A percentile compares a stretch with the other conserved stretches of the same genome.
Conservation (phyloP, 1,140 invertebrate genomes). For the Akabosia matsudoensis region DNA sequence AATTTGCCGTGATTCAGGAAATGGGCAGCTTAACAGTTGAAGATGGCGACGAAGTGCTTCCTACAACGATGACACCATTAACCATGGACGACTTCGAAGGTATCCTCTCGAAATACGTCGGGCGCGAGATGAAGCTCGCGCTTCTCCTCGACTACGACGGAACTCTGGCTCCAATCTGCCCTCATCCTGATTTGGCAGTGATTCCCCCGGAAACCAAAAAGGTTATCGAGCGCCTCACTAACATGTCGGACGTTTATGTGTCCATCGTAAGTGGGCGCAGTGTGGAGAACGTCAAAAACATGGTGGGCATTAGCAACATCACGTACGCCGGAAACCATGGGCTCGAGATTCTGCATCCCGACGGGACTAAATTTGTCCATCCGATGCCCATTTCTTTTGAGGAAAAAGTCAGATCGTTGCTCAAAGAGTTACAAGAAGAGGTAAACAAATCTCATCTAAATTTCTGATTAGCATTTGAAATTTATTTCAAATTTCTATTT, state of each 20-base stretch:
- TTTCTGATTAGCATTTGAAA: background rate
- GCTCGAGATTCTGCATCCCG: conserved; percentile 80
- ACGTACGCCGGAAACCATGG: conserved; percentile 87
- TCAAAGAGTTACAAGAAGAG: conserved; percentile 76
- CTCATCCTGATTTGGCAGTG: conserved; percentile 81
- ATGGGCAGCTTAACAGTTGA: conserved; percentile 72
- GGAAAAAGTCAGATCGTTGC: conserved; percentile 71
- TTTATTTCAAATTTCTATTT: background rate
- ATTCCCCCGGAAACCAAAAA: conserved; percentile 79
- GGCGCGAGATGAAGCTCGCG: conserved; percentile 77
- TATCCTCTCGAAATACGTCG: conserved; percentile 67
- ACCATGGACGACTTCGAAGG: conserved; percentile 79
- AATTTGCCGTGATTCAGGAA: conserved; percentile 29
- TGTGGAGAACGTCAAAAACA: conserved; percentile 80
- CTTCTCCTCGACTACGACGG: conserved; percentile 85
- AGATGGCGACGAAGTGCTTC: conserved; percentile 72
- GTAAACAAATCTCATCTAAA: conserved; percentile 51
- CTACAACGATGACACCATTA: conserved; percentile 76
- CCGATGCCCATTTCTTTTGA: conserved; percentile 82
- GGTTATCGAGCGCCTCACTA: conserved; percentile 75
- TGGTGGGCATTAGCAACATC: conserved; percentile 84
- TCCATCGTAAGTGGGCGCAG: conserved; percentile 82
- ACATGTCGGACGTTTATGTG: conserved; percentile 81
- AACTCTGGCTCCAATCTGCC: conserved; percentile 80
- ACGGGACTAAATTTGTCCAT: conserved; percentile 84